phyloP scores from a whole-genome alignment of 2,797 vertebrate species.

The Peromyscus aztecus region DNA sequence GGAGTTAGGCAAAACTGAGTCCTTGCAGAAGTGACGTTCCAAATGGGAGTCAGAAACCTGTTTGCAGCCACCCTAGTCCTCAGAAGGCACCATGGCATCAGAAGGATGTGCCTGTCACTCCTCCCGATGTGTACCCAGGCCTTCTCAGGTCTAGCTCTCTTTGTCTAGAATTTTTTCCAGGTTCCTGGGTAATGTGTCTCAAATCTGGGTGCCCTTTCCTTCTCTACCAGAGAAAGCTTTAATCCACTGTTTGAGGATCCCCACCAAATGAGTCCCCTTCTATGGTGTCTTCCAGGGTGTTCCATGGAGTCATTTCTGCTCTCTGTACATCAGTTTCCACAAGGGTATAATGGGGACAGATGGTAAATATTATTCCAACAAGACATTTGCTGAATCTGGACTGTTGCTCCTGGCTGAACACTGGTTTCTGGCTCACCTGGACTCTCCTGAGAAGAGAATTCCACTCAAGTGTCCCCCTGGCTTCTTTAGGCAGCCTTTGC shows the following conservation, averaged over 20 bases:
- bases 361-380: neutral
- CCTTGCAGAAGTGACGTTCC: neutral
- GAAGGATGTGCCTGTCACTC: neutral
- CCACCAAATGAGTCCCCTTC: neutral
- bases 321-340: neutral
- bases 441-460: neutral
- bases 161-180: neutral
- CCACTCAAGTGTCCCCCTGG: neutral
- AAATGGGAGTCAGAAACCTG: neutral
- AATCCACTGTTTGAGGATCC: neutral
- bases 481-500: neutral
- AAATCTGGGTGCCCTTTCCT: neutral
- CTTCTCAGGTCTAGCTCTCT: neutral
- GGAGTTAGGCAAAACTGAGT: neutral
- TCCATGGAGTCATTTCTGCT: neutral
- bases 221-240: neutral
- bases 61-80: neutral
- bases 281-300: neutral
- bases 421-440: neutral
- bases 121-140: neutral
- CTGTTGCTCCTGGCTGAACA: neutral
- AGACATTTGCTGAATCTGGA: neutral
- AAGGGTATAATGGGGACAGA: neutral
- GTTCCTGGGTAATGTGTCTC: neutral
- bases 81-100: neutral